Base-by-base conservation (phyloP, 2,797 vertebrate species). In the Brachymystax lenok region DNA sequence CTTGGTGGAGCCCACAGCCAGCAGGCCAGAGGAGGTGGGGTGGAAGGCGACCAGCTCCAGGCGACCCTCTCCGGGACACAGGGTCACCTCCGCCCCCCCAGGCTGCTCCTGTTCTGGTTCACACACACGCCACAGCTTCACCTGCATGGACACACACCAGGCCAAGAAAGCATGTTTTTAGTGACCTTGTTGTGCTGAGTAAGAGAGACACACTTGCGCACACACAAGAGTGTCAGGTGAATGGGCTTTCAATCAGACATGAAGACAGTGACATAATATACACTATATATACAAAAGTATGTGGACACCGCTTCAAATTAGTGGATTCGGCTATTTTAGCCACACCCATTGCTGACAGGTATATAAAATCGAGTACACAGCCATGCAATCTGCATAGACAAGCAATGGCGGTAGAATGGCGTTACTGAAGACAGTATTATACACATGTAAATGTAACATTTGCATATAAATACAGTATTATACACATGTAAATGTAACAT, bases 81-180 rank as follows among this genome's bases (percentile, higher is more conserved):
- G 88, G 10, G 92, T 93, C 69, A 95, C 80, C 56, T 95, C 94
- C 0, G 94, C 82, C 0, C 12, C 73, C 1, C 74, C 5, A 0
- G 95, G 92, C 78, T 94, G 77, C 33, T 89, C 87, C 77, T 92
- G 88, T 69, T 90, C 84, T 0, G 89, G 66, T 30, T 94, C 82
- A 0, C 86, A 80, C 80, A 98, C 75, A 40, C 84, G 92, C 98
- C 98, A 99, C 76, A 99, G 80, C 88, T 97, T 99, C 84, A 98
- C 94, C 98, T 99, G 89, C 2, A 67, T 3, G 71, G 27, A 72
- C 3, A 33, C 3, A 79, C 1, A 75, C 21, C 74, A 1, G 5
- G 40, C 33, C 3, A 67, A 1, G 56, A 59, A 59, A 59, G n/a
- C 56, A 21, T 59, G 56, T 59, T 59, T 59, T n/a, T 8, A 21